phyloP scores from a whole-genome alignment of 2,797 vertebrate genomes.

The Aeoliscus strigatus region DNA sequence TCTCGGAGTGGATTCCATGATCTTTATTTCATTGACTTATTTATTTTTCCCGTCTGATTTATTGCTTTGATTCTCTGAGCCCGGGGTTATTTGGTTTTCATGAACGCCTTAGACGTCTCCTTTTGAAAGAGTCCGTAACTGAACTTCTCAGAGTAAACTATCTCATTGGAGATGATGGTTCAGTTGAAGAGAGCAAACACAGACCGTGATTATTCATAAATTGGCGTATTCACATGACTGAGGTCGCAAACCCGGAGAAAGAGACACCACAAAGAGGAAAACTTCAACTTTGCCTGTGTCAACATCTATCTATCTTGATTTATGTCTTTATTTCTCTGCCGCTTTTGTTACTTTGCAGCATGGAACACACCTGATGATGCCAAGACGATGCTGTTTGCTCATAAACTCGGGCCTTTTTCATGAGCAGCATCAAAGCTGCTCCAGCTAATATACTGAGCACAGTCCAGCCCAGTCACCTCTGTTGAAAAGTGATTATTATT shows the following conservation, averaged over 20 bases:
- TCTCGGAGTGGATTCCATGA: conserved; percentile 55
- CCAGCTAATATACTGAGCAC: no score
- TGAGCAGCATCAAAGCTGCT: no score
- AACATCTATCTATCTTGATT: no score
- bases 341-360: no score
- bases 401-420: no score
- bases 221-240: conserved; percentile 45
- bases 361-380: no score
- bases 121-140: conserved; percentile 65
- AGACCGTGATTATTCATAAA: conserved; percentile 64
- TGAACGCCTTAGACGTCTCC: conserved; percentile 65
- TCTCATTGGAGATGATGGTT: conserved; percentile 77
- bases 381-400: no score
- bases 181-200: conserved; percentile 74
- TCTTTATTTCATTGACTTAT: conserved; percentile 70
- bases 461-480: conserved; percentile 3
- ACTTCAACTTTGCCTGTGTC: conserved; percentile 17
- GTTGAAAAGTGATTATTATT: conserved; percentile 34
- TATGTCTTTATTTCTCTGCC: conserved; percentile 13
- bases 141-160: conserved; percentile 72
- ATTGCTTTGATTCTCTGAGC: conserved; percentile 67
- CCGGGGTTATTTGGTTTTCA: conserved; percentile 73
- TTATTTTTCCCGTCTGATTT: conserved; percentile 63
- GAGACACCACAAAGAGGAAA: conserved; percentile 27
- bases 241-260: conserved; percentile 38